These are phyloP conservation scores for Mus pahari DNA, from an alignment of 2,113 vertebrate species.

Conservation along the genomic window DNA sequence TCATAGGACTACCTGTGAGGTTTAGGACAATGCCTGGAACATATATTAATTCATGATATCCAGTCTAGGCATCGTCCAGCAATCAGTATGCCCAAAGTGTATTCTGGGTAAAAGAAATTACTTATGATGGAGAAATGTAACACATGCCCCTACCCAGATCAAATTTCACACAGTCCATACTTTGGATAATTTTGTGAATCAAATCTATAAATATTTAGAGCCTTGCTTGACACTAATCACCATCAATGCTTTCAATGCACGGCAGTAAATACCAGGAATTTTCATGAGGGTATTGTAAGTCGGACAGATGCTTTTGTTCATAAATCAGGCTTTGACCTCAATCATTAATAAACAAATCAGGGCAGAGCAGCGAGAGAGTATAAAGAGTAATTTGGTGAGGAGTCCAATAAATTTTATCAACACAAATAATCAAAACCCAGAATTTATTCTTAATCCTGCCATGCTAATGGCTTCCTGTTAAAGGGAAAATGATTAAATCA, in stretches of 20 bases:
- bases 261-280: conserved; percentile 69
- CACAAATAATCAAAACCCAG: conserved; percentile 81
- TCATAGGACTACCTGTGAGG: neutral
- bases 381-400: conserved; percentile 73
- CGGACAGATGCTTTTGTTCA: conserved; percentile 77
- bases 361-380: conserved; percentile 54
- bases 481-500: conserved; percentile 84
- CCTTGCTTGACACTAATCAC: conserved; percentile 71
- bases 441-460: conserved; percentile 79
- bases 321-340: conserved; percentile 74
- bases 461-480: conserved; percentile 79
- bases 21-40: neutral
- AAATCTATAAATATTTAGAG: conserved; percentile 79
- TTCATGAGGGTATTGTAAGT: conserved; percentile 69
- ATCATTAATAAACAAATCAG: conserved; percentile 79
- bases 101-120: conserved; percentile 27
- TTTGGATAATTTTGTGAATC: conserved; percentile 67
- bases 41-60: neutral
- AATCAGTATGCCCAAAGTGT: neutral
- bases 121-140: conserved; percentile 28
- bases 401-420: conserved; percentile 79
- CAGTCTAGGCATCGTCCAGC: neutral
- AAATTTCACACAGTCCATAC: conserved; percentile 60
- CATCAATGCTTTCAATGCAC: conserved; percentile 59
- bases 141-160: neutral